Evolutionary conservation across 2,888 invertebrate genomes (phyloP), one percentile per base, ranked within the genome.

Genomic region (Hydroisotoma schaefferi): DNA sequence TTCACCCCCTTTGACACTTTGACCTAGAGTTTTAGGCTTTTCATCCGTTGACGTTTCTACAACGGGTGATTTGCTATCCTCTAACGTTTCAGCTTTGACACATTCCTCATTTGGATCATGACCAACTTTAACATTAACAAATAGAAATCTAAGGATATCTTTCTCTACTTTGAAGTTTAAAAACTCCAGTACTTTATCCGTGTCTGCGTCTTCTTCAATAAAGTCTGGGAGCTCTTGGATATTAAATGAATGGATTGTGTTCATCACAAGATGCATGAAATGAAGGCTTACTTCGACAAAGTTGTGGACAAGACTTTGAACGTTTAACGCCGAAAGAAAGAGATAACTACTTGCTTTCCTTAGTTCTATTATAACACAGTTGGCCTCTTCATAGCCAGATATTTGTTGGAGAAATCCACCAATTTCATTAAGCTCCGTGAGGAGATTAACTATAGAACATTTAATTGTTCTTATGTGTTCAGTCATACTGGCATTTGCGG

Each of bases 181-280:
- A 55, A 69, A 65, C 33, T 67, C 59, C 18, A 71, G 33, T n/a
- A 71, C 65, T 61, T 63, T 65, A 2, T 68, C 67, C 1, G 69
- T 66, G 22, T 71, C 68, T 1, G 62, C 55, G 23, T 69, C 69
- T 55, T 71, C 71, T 53, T 69, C 69, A 25, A 65, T 65, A 27
- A 67, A 65, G 52, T 71, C 71, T 22, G 63, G 68, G 10, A 60
- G 52, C 51, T 71, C 71, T 61, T 67, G 66, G 28, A 63, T 63
- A 57, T 69, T 68, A 18, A 63, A 59, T 1, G 59, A 57, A 33
- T 71, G 69, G 22, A 71, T 69, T n/a, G 69, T 69, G 33, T 69
- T 69, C 58, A 71, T 62, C 2, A 71, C 56, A 44, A 71, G 48
- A 57, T 68, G 63, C 65, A 71, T 63, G 43, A 71, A 71, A 56